Evolutionary conservation across 2,113 vertebrate species (phyloP).

Genomic region (Xiphias gladius): DNA sequence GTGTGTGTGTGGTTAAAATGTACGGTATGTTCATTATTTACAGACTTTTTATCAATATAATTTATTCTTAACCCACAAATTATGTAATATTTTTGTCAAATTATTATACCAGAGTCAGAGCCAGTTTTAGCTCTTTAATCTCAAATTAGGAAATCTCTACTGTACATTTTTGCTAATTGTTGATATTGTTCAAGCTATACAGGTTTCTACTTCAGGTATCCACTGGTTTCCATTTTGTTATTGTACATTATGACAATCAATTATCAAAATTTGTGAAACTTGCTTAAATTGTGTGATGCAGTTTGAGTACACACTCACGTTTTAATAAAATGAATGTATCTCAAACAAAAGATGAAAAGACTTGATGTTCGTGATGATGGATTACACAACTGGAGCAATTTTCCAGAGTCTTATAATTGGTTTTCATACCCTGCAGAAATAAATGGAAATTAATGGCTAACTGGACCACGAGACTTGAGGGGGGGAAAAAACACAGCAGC

Average conservation of each 20-base stretch:
- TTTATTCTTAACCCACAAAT: conserved; percentile 29
- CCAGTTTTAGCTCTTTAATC: background rate
- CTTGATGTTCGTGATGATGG: background rate
- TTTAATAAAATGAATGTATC: too few species aligned
- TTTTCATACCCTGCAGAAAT: background rate
- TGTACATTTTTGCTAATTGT: background rate
- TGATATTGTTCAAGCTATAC: background rate
- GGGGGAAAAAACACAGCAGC: background rate
- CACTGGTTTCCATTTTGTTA: background rate
- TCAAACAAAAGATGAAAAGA: too few species aligned
- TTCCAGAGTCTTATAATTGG: background rate
- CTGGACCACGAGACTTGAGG: too few species aligned
- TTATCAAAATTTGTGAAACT: too few species aligned
- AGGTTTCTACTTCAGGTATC: background rate
- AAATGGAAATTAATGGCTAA: background rate
- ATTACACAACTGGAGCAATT: background rate
- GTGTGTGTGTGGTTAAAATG: background rate
- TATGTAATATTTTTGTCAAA: background rate
- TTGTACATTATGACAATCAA: background rate
- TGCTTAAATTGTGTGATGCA: too few species aligned
- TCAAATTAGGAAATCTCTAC: background rate
- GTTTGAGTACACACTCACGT: too few species aligned
- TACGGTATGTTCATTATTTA: background rate
- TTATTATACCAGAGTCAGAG: background rate
- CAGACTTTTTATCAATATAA: background rate